phyloP scores from a whole-genome alignment of 2,113 vertebrate species.

The Amazona guildingii region DNA sequence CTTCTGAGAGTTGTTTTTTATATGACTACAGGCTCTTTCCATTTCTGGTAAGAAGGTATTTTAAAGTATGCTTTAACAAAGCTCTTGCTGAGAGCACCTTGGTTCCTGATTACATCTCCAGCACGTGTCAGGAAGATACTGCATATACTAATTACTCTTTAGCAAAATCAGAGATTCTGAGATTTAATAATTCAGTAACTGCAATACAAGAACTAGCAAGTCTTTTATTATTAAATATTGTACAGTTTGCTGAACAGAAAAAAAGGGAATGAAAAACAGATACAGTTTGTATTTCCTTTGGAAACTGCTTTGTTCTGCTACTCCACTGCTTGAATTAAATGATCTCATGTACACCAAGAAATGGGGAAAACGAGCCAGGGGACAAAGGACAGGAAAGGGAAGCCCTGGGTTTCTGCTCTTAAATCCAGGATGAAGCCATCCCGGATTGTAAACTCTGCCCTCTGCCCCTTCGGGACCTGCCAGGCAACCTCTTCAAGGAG shows the following conservation, averaged over 20 bases:
- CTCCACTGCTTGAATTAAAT: background rate
- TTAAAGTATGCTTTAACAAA: background rate
- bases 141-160: background rate
- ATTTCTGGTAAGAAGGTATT: background rate
- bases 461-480: background rate
- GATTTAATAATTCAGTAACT: background rate
- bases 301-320: background rate
- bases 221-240: background rate
- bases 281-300: background rate
- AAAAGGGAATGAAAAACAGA: background rate
- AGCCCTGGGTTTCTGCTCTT: background rate
- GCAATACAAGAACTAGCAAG: background rate
- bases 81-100: background rate
- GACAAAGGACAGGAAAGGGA: background rate
- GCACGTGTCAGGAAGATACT: background rate
- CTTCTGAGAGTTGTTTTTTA: background rate
- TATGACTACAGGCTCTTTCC: background rate
- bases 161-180: background rate
- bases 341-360: background rate
- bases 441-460: background rate
- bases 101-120: background rate
- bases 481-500: background rate
- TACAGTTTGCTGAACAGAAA: background rate
- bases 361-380: background rate
- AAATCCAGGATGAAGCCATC: background rate